These are phyloP conservation scores for Tinamus major DNA, from an alignment of 2,797 vertebrate genomes.

Conservation along the genomic window DNA sequence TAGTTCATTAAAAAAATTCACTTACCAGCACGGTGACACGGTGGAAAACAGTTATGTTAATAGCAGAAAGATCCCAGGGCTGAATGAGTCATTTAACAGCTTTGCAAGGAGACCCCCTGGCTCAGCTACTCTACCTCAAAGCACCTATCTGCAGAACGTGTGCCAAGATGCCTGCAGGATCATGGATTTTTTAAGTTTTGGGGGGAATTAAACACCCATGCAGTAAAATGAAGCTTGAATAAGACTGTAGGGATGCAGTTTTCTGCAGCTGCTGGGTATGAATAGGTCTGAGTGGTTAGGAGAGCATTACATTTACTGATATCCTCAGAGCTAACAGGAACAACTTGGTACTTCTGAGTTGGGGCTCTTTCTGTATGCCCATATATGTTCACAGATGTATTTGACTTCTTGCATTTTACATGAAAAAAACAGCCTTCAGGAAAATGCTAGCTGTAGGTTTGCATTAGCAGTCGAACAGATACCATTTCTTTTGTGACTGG, in stretches of 20 bases:
- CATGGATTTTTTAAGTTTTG: neutral
- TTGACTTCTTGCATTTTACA: neutral
- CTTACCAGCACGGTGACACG: neutral
- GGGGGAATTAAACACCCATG: neutral
- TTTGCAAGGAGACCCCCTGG: neutral
- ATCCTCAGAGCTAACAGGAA: neutral
- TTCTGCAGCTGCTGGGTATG: neutral
- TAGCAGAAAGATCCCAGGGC: neutral
- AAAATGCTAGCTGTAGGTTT: constrained; percentile 37
- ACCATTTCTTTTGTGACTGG: constrained; percentile 56
- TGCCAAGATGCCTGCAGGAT: neutral
- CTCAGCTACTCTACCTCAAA: neutral
- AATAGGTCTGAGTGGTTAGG: neutral
- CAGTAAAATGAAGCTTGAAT: neutral
- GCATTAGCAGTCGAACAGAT: constrained; percentile 56
- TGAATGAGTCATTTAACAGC: neutral
- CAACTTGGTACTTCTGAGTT: neutral
- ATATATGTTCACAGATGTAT: neutral
- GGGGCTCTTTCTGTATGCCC: neutral
- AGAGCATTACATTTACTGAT: neutral
- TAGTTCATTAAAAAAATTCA: neutral
- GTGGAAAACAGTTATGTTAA: neutral
- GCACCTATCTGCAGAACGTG: neutral
- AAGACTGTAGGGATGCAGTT: neutral
- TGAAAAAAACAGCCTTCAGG: constrained; percentile 34